Evolutionary conservation across 2,113 vertebrate genomes (phyloP).

Genomic region (Microcebus tavaratra): DNA sequence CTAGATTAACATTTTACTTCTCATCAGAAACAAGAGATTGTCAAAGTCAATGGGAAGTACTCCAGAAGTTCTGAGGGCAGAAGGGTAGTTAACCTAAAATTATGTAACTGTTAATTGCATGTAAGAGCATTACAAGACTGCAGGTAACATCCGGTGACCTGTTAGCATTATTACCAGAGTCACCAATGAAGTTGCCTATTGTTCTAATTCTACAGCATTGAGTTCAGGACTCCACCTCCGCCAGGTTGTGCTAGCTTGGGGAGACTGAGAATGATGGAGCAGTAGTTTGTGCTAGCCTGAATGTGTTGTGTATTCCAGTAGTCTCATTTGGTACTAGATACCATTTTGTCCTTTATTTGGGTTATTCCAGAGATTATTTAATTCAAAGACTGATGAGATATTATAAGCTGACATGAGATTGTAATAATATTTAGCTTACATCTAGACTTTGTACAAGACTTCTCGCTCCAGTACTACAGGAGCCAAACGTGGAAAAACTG

Average conservation of each 20-base stretch:
- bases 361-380: neutral
- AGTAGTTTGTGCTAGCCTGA: neutral
- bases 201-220: neutral
- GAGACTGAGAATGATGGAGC: neutral
- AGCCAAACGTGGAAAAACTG: neutral
- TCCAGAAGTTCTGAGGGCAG: neutral
- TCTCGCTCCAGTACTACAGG: neutral
- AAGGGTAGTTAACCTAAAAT: neutral
- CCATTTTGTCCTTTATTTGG: neutral
- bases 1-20: neutral
- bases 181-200: neutral
- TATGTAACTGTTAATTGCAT: neutral
- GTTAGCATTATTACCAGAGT: neutral
- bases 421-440: neutral
- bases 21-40: neutral
- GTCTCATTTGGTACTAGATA: neutral
- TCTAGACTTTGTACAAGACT: neutral
- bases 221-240: neutral
- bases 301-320: neutral
- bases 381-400: neutral
- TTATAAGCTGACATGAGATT: neutral
- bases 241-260: neutral
- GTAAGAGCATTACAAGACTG: neutral
- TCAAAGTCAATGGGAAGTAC: neutral
- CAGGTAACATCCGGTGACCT: neutral